These are phyloP conservation scores for Invenusta paracnida DNA, from an alignment of 2,888 invertebrate genomes.

Conservation along the genomic window DNA sequence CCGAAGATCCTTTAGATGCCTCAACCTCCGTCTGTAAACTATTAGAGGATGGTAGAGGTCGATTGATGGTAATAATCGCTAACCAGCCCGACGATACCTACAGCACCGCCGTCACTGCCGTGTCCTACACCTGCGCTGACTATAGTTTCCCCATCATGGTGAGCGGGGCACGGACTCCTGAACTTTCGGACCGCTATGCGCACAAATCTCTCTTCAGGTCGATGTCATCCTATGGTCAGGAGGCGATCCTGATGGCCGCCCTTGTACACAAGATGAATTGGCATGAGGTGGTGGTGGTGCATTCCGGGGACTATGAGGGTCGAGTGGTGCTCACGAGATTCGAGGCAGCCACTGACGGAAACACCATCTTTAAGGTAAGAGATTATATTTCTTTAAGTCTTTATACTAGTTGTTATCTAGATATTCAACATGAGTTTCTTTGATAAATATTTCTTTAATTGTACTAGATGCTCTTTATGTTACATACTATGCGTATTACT, in stretches of 20 bases:
- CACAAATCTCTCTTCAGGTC: background rate
- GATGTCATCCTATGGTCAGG: background rate
- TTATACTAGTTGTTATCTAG: too few relatives aligned
- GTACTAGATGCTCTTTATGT: too few relatives aligned
- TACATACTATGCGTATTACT: too few relatives aligned
- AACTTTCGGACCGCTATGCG: background rate
- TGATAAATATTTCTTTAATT: too few relatives aligned
- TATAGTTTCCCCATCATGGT: background rate
- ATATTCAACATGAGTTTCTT: too few relatives aligned
- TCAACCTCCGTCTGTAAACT: background rate
- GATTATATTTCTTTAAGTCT: too few relatives aligned
- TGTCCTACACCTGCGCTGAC: background rate
- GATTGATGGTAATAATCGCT: background rate
- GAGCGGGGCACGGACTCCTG: background rate
- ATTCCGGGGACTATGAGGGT: slow-evolving; percentile 5
- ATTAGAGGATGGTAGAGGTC: background rate
- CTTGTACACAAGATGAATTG: background rate
- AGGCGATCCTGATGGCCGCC: background rate
- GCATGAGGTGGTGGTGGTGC: background rate
- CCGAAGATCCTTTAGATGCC: background rate
- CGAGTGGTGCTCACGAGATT: background rate
- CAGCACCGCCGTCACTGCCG: background rate
- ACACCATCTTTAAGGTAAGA: background rate
- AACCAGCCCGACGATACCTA: background rate
- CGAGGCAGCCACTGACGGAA: background rate